Base-by-base conservation (phyloP, 2,888 invertebrate species). In the Pandemis cinnamomeana region DNA sequence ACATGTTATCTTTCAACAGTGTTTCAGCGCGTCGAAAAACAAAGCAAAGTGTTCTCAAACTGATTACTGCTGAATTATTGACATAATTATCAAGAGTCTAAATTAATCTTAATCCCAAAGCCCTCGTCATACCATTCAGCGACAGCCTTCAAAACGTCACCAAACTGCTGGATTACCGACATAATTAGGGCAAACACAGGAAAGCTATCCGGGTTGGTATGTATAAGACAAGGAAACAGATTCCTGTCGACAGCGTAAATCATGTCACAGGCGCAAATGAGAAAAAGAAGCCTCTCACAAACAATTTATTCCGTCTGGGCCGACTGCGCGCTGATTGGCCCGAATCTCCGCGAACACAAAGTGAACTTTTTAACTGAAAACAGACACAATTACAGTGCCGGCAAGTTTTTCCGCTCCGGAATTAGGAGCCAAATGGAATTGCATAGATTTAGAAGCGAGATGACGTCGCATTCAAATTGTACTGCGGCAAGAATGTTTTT, bases 241-340 rank as follows among this genome's bases (percentile, higher is more conserved):
- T 72, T 75, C 67, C 75, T 60, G 55, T 53, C 63, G 70, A 62
- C 72, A 71, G 67, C 76, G 71, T 75, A 77, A 75, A 77, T 75
- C 75, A 77, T 75, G 72, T 67, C 63, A n/a, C 67, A 36, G 68
- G 69, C 60, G 63, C 72, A 71, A 76, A 76, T 76, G 75, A 70
- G 76, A 76, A 76, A 70, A 74, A 76, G 74, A 76, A 71, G 69
- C 68, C 75, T 70, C 75, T 72, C 71, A 69, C 71, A 76, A 74
- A 75, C 76, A 75, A 76, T 75, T 74, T 76, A 75, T 76, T 74
- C 71, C 67, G 74, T 73, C 71, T 76, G 72, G 66, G 55, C 62
- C 67, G 67, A 62, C 41, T 62, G 55, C 71, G 76, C 70, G 74
- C 67, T 76, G 76, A 76, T 76, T 74, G 74, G 70, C 67, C 69